These are phyloP conservation scores for Zosterops pallidus DNA, from an alignment of 2,113 vertebrate species.

Conservation along the genomic window DNA sequence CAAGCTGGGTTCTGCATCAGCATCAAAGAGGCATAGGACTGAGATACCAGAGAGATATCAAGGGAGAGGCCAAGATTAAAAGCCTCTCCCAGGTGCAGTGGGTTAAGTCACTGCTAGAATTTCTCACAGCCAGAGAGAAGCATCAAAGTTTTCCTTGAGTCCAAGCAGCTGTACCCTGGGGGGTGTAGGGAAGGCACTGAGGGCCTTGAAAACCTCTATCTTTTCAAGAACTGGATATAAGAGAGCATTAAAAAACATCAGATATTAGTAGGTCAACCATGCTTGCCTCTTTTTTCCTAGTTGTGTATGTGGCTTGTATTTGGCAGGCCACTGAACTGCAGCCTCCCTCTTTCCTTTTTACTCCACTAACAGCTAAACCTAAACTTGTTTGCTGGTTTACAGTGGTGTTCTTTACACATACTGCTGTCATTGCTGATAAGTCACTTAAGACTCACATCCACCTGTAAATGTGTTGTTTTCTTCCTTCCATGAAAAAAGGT, in stretches of 20 bases:
- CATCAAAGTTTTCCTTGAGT: background rate
- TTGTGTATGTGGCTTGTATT: background rate
- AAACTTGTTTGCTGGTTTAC: background rate
- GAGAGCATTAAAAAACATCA: background rate
- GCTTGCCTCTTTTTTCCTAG: background rate
- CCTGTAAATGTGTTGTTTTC: background rate
- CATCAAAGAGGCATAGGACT: background rate
- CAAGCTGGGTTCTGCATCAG: accelerated
- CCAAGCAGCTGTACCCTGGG: background rate
- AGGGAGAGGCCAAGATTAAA: background rate
- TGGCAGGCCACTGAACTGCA: background rate
- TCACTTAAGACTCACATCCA: background rate
- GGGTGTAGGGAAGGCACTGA: background rate
- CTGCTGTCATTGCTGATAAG: background rate
- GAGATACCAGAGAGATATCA: background rate
- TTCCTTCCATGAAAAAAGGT: background rate
- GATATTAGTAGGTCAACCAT: background rate
- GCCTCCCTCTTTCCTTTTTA: background rate
- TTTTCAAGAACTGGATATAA: background rate
- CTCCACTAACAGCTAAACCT: background rate
- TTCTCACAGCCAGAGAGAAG: background rate
- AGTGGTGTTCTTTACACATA: background rate
- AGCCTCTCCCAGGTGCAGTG: background rate
- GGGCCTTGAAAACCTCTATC: background rate
- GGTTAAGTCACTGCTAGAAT: accelerated